Conservation (phyloP, 2,797 vertebrate genomes). For the Propithecus deckenii region DNA sequence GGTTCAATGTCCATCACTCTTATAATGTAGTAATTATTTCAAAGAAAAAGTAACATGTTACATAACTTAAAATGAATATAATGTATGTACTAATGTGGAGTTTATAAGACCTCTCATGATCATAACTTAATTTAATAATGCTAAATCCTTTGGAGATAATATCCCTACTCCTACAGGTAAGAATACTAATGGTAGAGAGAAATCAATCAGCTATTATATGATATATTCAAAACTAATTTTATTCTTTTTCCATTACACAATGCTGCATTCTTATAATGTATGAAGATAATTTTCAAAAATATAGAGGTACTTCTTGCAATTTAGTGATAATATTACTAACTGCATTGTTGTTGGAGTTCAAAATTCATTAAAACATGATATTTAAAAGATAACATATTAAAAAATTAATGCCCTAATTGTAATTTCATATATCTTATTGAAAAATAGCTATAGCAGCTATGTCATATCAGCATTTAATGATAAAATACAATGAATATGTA, state of each 20-base stretch:
- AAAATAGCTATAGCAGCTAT: conserved; percentile 31
- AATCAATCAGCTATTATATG: neutral
- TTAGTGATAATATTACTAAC: neutral
- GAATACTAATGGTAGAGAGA: neutral
- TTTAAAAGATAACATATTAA: neutral
- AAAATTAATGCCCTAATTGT: conserved; percentile 20
- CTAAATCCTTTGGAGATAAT: neutral
- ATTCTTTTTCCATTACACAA: neutral
- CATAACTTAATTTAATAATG: neutral
- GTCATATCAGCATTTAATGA: neutral
- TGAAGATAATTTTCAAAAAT: neutral
- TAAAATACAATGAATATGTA: neutral
- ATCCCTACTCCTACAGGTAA: neutral
- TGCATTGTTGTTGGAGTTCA: conserved; percentile 42
- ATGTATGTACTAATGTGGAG: neutral
- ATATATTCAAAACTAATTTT: neutral
- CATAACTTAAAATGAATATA: neutral
- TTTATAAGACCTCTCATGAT: neutral
- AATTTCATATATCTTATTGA: neutral
- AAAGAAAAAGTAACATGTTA: neutral
- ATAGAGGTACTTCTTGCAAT: neutral
- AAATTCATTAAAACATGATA: neutral
- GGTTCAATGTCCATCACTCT: neutral
- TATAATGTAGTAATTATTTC: neutral
- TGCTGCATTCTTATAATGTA: neutral